These are phyloP conservation scores for Lepidurus couesii DNA, from an alignment of 1,140 invertebrate genomes.

Conservation along the genomic window DNA sequence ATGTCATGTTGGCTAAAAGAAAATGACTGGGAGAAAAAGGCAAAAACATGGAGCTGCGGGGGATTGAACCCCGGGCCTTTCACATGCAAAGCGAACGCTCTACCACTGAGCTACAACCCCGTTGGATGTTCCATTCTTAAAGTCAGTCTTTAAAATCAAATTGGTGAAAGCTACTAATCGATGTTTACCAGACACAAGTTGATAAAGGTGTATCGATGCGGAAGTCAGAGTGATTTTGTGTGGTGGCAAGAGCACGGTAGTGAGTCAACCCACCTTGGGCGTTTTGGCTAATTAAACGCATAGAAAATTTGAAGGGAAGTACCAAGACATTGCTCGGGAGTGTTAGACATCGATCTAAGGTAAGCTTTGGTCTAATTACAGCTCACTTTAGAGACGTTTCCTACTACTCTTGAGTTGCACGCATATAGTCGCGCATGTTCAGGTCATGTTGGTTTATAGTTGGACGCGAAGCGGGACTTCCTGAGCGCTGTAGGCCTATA, in stretches of 20 bases:
- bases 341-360: not conserved
- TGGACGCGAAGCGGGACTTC: too few relatives aligned
- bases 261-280: not conserved
- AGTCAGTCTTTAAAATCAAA: not conserved
- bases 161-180: not conserved
- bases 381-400: too few relatives aligned
- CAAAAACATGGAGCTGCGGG: constrained; percentile 56
- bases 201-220: not conserved
- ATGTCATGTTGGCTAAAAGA: too few relatives aligned
- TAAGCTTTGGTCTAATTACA: too few relatives aligned
- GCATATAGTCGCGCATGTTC: too few relatives aligned
- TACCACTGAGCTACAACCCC: constrained; percentile 77
- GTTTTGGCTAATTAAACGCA: not conserved
- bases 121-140: not conserved
- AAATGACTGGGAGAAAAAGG: too few relatives aligned
- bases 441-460: too few relatives aligned
- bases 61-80: constrained; percentile 86
- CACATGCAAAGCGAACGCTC: constrained; percentile 91
- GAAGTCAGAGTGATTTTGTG: constrained; percentile 2
- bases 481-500: too few relatives aligned
- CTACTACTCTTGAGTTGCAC: too few relatives aligned
- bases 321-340: not conserved
- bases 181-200: not conserved
- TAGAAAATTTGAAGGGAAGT: not conserved
- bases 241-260: not conserved